Conservation (phyloP, 2,888 invertebrate species). For the Helicoverpa assulta region DNA sequence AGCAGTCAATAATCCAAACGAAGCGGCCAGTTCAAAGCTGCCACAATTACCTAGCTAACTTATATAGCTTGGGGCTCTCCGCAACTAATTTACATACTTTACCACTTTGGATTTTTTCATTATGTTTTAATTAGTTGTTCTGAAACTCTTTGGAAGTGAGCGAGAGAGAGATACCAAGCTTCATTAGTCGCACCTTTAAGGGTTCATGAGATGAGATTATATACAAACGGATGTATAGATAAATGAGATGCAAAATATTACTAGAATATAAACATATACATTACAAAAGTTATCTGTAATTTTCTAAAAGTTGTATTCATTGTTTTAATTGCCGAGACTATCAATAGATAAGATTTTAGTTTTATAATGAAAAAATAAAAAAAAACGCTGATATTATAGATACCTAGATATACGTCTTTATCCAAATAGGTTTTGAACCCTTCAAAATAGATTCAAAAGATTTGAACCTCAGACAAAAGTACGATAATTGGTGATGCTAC, state of each 20-base stretch:
- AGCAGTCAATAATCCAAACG: constrained; percentile 46
- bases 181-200: constrained; percentile 57
- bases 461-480: background rate
- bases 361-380: too few relatives aligned
- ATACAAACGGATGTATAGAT: background rate
- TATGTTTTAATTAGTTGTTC: constrained; percentile 82
- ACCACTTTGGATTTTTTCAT: constrained; percentile 77
- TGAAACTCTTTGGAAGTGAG: constrained; percentile 68
- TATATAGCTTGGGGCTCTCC: constrained; percentile 57
- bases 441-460: too few relatives aligned
- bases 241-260: background rate
- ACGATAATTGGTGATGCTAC: background rate
- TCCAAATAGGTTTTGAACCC: too few relatives aligned
- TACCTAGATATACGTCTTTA: too few relatives aligned
- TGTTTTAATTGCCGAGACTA: too few relatives aligned
- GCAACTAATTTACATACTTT: constrained; percentile 81
- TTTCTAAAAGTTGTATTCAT: too few relatives aligned
- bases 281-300: background rate
- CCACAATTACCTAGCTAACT: constrained; percentile 58
- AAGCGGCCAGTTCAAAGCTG: constrained; percentile 49
- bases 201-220: constrained; percentile 11
- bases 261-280: background rate
- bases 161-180: constrained; percentile 56
- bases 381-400: too few relatives aligned
- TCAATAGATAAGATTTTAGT: too few relatives aligned